Evolutionary conservation across 1,140 invertebrate genomes (phyloP).

Genomic region (Piezodorus guildinii): DNA sequence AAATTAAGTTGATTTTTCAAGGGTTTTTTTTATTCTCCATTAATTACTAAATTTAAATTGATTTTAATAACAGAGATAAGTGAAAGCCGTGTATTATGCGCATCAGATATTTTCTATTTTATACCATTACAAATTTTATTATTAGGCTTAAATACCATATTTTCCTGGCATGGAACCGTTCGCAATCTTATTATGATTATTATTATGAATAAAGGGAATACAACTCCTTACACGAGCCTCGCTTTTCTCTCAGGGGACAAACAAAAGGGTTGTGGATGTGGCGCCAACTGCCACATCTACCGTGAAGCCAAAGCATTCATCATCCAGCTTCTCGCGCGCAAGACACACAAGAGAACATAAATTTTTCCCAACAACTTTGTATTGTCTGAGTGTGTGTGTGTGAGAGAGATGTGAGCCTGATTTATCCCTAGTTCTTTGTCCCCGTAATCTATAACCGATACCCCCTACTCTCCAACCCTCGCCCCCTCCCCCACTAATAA

Average conservation of each 20-base stretch:
- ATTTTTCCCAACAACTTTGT: slow-evolving; percentile 15
- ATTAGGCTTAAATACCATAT: too few relatives aligned
- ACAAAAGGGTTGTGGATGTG: background rate
- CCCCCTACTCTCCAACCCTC: background rate
- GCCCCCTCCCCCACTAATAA: background rate
- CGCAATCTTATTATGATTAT: too few relatives aligned
- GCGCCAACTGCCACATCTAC: slow-evolving; percentile 11
- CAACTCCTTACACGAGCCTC: too few relatives aligned
- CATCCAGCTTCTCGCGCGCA: background rate
- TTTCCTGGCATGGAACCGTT: too few relatives aligned
- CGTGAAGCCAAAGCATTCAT: slow-evolving; percentile 14
- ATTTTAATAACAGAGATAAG: too few relatives aligned
- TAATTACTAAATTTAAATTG: too few relatives aligned
- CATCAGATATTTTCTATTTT: too few relatives aligned
- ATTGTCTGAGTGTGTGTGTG: slow-evolving; percentile 8
- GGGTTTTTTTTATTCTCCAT: too few relatives aligned
- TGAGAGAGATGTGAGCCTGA: background rate
- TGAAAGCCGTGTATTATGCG: too few relatives aligned
- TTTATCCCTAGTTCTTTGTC: slow-evolving; percentile 5
- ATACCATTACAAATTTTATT: too few relatives aligned
- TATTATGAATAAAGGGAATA: too few relatives aligned
- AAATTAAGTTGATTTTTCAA: too few relatives aligned
- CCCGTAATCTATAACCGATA: slow-evolving; percentile 12
- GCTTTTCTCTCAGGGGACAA: background rate
- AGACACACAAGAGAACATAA: slow-evolving; percentile 4